A percentile compares a stretch with the other conserved stretches of the same genome.
phyloP scores from a whole-genome alignment of 1,140 invertebrate genomes.

The Phymastichus coffea region DNA sequence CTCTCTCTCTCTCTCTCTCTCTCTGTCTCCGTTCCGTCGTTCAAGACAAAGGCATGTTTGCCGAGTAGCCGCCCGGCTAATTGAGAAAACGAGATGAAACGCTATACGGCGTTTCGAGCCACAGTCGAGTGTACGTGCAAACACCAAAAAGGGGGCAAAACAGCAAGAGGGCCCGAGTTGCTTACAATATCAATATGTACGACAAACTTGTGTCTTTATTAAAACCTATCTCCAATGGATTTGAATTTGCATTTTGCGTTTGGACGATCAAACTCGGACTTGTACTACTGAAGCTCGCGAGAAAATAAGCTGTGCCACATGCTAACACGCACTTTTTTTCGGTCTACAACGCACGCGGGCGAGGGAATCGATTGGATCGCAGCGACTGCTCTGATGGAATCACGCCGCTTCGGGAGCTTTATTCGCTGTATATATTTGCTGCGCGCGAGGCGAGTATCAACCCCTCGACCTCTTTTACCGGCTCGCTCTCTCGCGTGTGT shows the following conservation, averaged over 20 bases:
- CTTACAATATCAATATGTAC: conserved; percentile 11
- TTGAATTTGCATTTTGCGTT: not conserved
- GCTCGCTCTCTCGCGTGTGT: not conserved
- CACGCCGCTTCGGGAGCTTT: conserved; percentile 50
- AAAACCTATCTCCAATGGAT: no score
- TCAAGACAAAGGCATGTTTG: conserved; percentile 6
- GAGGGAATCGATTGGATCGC: conserved; percentile 51
- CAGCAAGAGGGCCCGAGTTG: not conserved
- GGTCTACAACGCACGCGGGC: not conserved
- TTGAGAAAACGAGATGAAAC: conserved; percentile 23
- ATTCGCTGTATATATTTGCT: conserved; percentile 40
- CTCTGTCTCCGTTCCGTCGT: not conserved
- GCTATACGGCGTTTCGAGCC: not conserved
- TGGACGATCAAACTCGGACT: not conserved
- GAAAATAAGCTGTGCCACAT: not conserved
- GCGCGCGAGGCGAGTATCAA: conserved; percentile 36
- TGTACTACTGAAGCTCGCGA: not conserved
- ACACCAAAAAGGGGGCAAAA: not conserved
- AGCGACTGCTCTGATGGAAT: conserved; percentile 53
- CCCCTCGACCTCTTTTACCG: conserved; percentile 34
- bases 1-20: not conserved
- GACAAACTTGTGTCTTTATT: no score
- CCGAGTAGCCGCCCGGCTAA: not conserved
- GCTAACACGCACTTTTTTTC: not conserved
- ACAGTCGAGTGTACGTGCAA: conserved; percentile 7